These are phyloP conservation scores for Phrynosoma platyrhinos DNA, from an alignment of 2,113 vertebrate genomes.

Conservation along the genomic window DNA sequence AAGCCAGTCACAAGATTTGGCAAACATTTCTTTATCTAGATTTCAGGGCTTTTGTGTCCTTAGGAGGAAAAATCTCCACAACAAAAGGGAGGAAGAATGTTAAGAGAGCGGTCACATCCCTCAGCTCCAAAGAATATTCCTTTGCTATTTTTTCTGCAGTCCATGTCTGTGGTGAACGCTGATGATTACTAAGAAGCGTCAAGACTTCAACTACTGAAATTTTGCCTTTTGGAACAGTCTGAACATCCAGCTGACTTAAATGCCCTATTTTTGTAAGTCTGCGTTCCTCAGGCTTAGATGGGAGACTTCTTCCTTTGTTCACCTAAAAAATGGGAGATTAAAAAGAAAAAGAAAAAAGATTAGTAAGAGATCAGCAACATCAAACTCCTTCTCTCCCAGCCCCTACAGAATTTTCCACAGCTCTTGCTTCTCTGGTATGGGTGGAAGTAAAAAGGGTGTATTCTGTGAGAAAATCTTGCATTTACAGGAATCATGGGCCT, in stretches of 20 bases:
- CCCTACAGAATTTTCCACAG: too few species aligned
- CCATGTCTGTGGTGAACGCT: constrained; percentile 84
- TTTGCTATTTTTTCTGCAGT: constrained; percentile 87
- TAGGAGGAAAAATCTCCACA: constrained; percentile 79
- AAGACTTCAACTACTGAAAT: constrained; percentile 87
- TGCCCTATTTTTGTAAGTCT: constrained; percentile 75
- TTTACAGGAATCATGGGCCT: background rate
- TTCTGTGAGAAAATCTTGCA: background rate
- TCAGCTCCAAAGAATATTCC: constrained; percentile 87
- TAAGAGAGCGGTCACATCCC: constrained; percentile 84
- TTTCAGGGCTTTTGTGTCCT: constrained; percentile 77
- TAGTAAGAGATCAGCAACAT: too few species aligned
- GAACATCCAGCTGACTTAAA: constrained; percentile 69
- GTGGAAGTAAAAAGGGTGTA: background rate
- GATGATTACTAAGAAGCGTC: constrained; percentile 87
- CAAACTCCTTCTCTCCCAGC: background rate
- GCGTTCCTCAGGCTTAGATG: constrained; percentile 69
- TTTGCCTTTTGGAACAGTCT: constrained; percentile 87
- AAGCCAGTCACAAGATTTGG: constrained; percentile 23
- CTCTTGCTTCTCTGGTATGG: background rate
- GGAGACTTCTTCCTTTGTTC: constrained; percentile 48
- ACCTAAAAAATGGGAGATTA: constrained; percentile 60
- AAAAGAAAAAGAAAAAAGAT: background rate
- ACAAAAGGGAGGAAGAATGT: constrained; percentile 89
- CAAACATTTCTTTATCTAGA: constrained; percentile 75